These are phyloP conservation scores for Erpornis zantholeuca DNA, from an alignment of 2,113 vertebrate genomes.

Conservation along the genomic window DNA sequence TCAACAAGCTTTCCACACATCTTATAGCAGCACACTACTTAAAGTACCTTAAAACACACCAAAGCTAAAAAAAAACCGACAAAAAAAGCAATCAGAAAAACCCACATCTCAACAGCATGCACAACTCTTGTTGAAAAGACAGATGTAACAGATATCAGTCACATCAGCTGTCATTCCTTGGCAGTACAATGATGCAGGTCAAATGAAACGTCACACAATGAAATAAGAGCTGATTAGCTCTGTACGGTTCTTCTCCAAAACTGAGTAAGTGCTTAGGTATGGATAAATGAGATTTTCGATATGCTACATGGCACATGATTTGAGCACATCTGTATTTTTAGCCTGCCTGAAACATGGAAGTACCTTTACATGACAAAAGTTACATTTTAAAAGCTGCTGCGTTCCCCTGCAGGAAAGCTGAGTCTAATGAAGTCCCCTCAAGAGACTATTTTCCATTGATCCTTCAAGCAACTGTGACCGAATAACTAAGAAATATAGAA, in stretches of 20 bases:
- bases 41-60: background rate
- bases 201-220: background rate
- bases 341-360: background rate
- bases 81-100: background rate
- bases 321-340: background rate
- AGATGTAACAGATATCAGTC: background rate
- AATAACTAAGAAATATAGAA: rapidly evolving
- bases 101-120: background rate
- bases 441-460: too few species aligned
- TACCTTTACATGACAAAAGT: background rate
- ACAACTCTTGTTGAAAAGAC: background rate
- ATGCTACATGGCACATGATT: rapidly evolving
- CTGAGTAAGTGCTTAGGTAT: background rate
- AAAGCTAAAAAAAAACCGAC: background rate
- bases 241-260: background rate
- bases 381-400: background rate
- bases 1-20: background rate
- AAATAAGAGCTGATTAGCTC: background rate
- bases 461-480: background rate
- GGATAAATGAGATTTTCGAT: background rate
- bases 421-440: background rate
- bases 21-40: background rate
- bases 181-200: background rate
- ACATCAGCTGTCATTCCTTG: background rate
- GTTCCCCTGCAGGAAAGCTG: background rate